Evolutionary conservation across 2,888 invertebrate genomes (phyloP), one percentile per base, ranked within the genome.

Genomic region (Augochlorella aurata): DNA sequence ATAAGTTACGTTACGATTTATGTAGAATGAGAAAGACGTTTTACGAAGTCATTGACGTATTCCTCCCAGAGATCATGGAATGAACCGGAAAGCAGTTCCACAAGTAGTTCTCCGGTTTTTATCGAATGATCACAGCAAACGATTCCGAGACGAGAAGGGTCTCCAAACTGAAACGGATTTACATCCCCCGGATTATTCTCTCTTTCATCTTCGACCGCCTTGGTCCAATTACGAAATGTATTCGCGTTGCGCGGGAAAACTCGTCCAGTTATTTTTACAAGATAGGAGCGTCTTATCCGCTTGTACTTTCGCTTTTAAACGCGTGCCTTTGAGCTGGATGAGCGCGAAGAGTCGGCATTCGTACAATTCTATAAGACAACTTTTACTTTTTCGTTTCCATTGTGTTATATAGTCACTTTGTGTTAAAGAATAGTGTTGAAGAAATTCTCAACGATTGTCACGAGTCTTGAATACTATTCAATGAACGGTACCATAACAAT

Each of bases 231-330:
- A 78, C 78, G 69, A 72, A 81, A 78, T 71, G 52, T 70, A 76
- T 21, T 52, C 69, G 29, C 73, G 73, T 18, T 61, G 52, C 49
- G 69, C 77, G 54, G 69, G 65, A 58, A 58, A 77, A 70, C 61
- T 67, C 74, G 74, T 52, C 49, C 58, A 14, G 83, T 69, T 83
- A 83, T 83, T 83, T 83, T 83, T 83, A 81, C 70, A 24, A 61
- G 21, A 9, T 38, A 16, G 9, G 63, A 49, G 14, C 50, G 65
- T 76, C 54, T 79, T 82, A 79, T 73, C 76, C 71, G 54, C 29
- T 21, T 45, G 61, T 18, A 61, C 50, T 16, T 44, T 52, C n/a
- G 58, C 50, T 21, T 38, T 24, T 14, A 14, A 38, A 61, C 24
- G 52, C 18, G 61, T 1, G 45, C 24, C 66, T 67, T 61, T 14